Evolutionary conservation across 2,113 vertebrate genomes (phyloP).

Genomic region (Esox niger): DNA sequence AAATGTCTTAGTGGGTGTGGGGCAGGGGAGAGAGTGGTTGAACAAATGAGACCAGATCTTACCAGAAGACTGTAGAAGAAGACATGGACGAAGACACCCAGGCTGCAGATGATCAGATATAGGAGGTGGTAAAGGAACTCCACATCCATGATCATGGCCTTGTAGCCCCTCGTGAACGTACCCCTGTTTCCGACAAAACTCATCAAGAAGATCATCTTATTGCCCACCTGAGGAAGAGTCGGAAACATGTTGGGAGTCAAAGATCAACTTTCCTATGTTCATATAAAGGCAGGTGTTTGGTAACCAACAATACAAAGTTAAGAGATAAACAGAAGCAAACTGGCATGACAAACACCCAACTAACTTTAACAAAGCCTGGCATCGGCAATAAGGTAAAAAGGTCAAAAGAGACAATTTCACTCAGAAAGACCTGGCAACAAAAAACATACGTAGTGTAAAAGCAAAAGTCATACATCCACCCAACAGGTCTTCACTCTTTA

Average conservation of each 20-base stretch:
- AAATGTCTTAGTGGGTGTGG: background rate
- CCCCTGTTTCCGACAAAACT: slow-evolving; percentile 97
- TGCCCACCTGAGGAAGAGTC: slow-evolving; percentile 79
- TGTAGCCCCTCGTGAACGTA: slow-evolving; percentile 94
- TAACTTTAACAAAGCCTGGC: background rate
- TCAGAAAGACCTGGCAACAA: no score
- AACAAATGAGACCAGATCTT: slow-evolving; percentile 39
- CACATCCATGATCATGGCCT: slow-evolving; percentile 93
- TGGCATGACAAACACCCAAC: background rate
- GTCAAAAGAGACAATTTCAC: no score
- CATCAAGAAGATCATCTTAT: slow-evolving; percentile 96
- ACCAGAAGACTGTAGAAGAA: slow-evolving; percentile 98
- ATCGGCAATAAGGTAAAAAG: no score
- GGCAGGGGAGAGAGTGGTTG: background rate
- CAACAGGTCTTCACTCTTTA: background rate
- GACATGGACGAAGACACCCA: slow-evolving; percentile 95
- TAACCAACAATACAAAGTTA: background rate
- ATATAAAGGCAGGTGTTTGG: background rate
- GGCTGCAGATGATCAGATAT: slow-evolving; percentile 90
- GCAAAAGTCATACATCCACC: background rate
- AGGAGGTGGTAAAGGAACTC: slow-evolving; percentile 97
- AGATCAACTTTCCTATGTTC: background rate
- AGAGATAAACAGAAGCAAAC: background rate
- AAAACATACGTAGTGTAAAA: no score
- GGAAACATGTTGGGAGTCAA: background rate